Conservation (phyloP, 2,113 vertebrate species). For the Amblyornis subalaris region DNA sequence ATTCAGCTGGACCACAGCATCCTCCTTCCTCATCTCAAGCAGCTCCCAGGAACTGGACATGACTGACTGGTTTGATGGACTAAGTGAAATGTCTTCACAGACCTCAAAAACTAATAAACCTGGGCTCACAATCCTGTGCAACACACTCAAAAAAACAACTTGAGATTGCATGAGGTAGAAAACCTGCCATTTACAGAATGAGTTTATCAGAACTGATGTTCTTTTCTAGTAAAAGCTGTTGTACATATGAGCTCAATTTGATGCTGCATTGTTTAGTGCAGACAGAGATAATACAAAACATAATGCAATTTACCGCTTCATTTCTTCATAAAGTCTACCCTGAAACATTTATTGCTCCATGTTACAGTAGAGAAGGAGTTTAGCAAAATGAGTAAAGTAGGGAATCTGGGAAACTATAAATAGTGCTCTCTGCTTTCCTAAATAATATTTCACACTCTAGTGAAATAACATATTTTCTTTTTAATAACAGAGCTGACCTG, state of each 20-base stretch:
- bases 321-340: conserved; percentile 57
- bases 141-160: neutral
- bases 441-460: neutral
- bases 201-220: conserved; percentile 37
- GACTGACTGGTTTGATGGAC: neutral
- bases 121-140: neutral
- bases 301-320: conserved; percentile 53
- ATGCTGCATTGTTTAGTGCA: conserved; percentile 41
- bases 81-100: neutral
- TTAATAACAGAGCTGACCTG: neutral
- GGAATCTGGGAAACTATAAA: neutral
- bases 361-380: neutral
- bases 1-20: neutral
- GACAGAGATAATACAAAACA: conserved; percentile 63
- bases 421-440: neutral
- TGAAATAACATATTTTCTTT: neutral
- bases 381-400: neutral
- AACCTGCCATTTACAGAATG: neutral
- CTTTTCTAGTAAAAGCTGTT: conserved; percentile 41
- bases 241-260: conserved; percentile 44
- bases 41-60: neutral
- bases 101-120: neutral
- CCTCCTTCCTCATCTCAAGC: neutral
- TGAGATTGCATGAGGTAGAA: neutral
- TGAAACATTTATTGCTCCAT: conserved; percentile 9